A percentile compares a stretch with the other conserved stretches of the same genome.
phyloP scores from a whole-genome alignment of 2,113 vertebrate genomes.

The Condylura cristata region DNA sequence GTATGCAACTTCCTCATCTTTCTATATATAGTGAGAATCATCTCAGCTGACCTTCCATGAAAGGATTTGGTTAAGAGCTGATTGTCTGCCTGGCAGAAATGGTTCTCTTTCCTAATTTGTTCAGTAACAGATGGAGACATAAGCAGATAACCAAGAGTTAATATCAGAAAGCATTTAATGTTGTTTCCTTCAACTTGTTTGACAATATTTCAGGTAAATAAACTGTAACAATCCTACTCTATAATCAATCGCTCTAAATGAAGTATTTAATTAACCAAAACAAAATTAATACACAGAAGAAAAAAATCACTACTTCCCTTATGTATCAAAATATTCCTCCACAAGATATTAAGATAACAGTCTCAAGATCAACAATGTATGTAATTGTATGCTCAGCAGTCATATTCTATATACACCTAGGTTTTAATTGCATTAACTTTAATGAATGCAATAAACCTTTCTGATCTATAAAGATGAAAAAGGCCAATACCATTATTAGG shows the following conservation, averaged over 20 bases:
- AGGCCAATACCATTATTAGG: background rate
- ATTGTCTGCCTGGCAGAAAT: background rate
- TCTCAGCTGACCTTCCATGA: background rate
- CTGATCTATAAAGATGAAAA: conserved; percentile 34
- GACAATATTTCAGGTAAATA: conserved; percentile 3
- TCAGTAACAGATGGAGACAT: background rate
- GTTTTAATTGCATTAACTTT: background rate
- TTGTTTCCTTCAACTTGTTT: background rate
- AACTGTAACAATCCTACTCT: background rate
- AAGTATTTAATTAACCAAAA: background rate
- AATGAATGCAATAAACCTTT: background rate
- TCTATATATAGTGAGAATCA: background rate
- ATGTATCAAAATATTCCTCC: background rate
- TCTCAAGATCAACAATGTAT: background rate
- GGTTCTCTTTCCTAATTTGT: background rate
- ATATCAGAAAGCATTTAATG: background rate
- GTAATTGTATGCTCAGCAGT: background rate
- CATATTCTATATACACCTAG: background rate
- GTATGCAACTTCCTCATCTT: background rate
- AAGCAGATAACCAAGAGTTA: background rate
- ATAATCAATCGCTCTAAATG: background rate
- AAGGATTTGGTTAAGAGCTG: background rate
- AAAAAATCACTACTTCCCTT: background rate
- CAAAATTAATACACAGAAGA: background rate
- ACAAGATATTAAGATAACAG: background rate